A percentile compares a stretch with the other conserved stretches of the same genome.
These are phyloP conservation scores for Scatophagus argus DNA, from an alignment of 2,113 vertebrate species.

Conservation along the genomic window DNA sequence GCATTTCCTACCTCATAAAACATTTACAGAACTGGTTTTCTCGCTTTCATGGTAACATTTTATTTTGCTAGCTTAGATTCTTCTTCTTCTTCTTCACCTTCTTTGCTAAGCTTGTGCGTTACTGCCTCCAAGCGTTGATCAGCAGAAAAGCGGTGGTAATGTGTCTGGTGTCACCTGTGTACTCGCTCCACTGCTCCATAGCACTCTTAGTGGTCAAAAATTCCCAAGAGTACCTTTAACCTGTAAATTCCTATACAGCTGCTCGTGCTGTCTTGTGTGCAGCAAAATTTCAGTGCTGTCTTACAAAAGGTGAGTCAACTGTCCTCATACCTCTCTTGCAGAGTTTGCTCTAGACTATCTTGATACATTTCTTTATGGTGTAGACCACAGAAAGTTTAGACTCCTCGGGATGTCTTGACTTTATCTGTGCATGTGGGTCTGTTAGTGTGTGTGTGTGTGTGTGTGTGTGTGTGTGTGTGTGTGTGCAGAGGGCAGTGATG, in stretches of 20 bases:
- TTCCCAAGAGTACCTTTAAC: neutral
- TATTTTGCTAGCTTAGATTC: neutral
- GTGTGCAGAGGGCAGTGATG: slow-evolving; percentile 33
- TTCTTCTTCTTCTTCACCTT: neutral
- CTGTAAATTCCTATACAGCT: neutral
- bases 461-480: neutral
- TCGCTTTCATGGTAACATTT: neutral
- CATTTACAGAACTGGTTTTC: neutral
- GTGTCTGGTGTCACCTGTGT: neutral
- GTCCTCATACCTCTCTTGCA: neutral
- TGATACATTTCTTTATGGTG: slow-evolving; percentile 2
- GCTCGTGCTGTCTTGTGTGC: neutral
- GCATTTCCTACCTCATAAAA: neutral
- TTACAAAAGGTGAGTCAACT: neutral
- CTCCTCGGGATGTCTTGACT: slow-evolving; percentile 14
- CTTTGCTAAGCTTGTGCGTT: neutral
- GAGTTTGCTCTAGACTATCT: neutral
- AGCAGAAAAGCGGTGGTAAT: neutral
- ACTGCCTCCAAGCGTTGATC: neutral
- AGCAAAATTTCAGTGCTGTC: neutral
- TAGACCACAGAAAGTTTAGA: slow-evolving; percentile 1
- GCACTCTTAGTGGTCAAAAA: neutral
- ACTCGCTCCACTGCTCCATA: neutral
- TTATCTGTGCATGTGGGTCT: neutral
- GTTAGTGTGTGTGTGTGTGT: neutral